These are phyloP conservation scores for Phymastichus coffea DNA, from an alignment of 1,140 invertebrate species.

Conservation along the genomic window DNA sequence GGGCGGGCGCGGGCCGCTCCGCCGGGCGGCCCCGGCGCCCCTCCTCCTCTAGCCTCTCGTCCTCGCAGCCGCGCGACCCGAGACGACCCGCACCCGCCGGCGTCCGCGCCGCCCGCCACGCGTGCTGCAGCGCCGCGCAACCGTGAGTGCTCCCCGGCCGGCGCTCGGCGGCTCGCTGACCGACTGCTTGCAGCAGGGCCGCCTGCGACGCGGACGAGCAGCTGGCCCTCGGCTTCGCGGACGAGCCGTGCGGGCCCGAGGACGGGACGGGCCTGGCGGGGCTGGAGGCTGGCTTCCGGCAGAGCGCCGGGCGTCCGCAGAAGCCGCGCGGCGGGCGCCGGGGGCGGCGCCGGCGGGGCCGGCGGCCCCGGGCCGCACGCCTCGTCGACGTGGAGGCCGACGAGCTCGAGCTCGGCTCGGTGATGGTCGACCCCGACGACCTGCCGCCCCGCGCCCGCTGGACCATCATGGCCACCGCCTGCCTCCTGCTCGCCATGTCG, in stretches of 20 bases:
- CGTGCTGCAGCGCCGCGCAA: not conserved
- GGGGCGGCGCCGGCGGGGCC: conserved; percentile 29
- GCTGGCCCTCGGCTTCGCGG: not conserved
- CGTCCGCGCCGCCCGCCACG: not conserved
- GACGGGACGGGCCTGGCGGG: conserved; percentile 46
- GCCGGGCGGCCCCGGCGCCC: conserved; percentile 45
- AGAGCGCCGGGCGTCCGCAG: conserved; percentile 42
- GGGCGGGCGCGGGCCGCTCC: conserved; percentile 47
- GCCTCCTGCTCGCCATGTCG: conserved; percentile 80
- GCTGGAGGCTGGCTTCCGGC: not conserved
- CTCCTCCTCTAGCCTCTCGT: conserved; percentile 49
- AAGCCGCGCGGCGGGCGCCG: conserved; percentile 41
- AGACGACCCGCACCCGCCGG: not conserved
- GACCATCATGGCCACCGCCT: conserved; percentile 86
- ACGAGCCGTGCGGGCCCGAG: conserved; percentile 42
- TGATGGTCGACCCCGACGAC: conserved; percentile 67
- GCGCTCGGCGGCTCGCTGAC: not conserved
- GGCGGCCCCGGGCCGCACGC: conserved; percentile 38
- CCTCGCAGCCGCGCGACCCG: not conserved
- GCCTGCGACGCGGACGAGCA: no score
- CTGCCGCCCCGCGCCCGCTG: conserved; percentile 78
- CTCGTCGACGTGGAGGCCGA: conserved; percentile 33
- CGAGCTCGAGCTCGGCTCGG: conserved; percentile 38
- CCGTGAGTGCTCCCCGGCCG: not conserved
- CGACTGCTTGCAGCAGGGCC: not conserved